These are phyloP conservation scores for Otus sunia DNA, from an alignment of 2,113 vertebrate genomes.

Conservation along the genomic window DNA sequence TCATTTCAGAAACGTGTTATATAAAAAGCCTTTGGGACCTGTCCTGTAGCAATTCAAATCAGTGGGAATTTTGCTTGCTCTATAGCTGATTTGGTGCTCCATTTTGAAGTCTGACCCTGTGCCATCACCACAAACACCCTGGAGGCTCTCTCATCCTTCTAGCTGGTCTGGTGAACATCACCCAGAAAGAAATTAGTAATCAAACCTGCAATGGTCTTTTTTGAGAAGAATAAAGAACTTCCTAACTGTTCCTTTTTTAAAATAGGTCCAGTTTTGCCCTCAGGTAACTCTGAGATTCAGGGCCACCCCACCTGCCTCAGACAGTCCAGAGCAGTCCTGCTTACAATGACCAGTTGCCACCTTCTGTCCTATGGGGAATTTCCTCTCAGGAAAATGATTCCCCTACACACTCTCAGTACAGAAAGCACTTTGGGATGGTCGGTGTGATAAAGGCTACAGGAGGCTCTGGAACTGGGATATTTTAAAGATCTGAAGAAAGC, in stretches of 20 bases:
- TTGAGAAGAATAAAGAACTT: neutral
- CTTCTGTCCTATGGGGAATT: neutral
- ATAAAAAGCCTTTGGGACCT: neutral
- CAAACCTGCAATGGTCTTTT: neutral
- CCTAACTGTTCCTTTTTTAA: neutral
- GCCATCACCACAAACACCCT: neutral
- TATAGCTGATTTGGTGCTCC: neutral
- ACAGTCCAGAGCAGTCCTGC: fast-evolving
- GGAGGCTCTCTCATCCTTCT: neutral
- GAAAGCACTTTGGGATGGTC: neutral
- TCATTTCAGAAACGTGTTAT: neutral
- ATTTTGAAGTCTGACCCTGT: neutral
- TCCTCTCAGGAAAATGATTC: neutral
- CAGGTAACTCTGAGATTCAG: neutral
- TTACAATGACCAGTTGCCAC: neutral
- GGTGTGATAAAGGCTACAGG: neutral
- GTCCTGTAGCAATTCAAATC: neutral
- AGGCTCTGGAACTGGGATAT: too few species aligned
- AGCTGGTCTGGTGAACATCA: neutral
- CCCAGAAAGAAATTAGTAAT: neutral
- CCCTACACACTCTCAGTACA: neutral
- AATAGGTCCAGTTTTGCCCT: neutral
- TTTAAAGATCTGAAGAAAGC: neutral
- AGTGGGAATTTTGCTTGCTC: neutral
- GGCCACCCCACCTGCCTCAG: neutral